These are phyloP conservation scores for Neomicropteryx cornuta DNA, from an alignment of 1,140 invertebrate genomes.

Conservation along the genomic window DNA sequence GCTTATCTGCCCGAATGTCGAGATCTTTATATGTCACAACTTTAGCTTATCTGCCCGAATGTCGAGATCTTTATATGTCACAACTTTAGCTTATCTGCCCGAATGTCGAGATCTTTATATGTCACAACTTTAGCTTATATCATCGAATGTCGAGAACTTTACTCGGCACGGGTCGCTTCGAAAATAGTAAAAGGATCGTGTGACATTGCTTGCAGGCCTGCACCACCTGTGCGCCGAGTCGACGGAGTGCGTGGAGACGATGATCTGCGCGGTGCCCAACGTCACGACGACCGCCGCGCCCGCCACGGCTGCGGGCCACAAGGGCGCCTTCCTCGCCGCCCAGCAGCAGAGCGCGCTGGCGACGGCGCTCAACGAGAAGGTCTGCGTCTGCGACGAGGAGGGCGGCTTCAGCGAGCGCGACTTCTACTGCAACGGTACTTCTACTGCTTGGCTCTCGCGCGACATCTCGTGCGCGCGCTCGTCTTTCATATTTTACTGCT, in stretches of 20 bases:
- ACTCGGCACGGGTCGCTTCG: too few species aligned
- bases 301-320: too few species aligned
- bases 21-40: too few species aligned
- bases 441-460: too few species aligned
- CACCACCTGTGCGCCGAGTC: conserved; percentile 39
- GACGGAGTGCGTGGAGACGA: conserved; percentile 41
- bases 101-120: too few species aligned
- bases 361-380: conserved; percentile 23
- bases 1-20: too few species aligned
- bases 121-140: too few species aligned
- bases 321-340: conserved; percentile 21
- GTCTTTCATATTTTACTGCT: too few species aligned
- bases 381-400: conserved; percentile 43
- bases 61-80: conserved; percentile 11
- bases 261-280: conserved; percentile 39
- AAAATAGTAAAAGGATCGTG: conserved; percentile 6
- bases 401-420: conserved; percentile 41
- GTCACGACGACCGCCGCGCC: conserved; percentile 34
- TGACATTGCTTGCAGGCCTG: conserved; percentile 26
- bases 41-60: too few species aligned
- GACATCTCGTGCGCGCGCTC: too few species aligned
- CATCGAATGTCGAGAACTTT: too few species aligned
- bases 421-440: conserved; percentile 39
- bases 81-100: conserved; percentile 22
- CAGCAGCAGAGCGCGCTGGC: conserved; percentile 22